phyloP scores from a whole-genome alignment of 2,797 vertebrate species.

The Sebastes taczanowskii region DNA sequence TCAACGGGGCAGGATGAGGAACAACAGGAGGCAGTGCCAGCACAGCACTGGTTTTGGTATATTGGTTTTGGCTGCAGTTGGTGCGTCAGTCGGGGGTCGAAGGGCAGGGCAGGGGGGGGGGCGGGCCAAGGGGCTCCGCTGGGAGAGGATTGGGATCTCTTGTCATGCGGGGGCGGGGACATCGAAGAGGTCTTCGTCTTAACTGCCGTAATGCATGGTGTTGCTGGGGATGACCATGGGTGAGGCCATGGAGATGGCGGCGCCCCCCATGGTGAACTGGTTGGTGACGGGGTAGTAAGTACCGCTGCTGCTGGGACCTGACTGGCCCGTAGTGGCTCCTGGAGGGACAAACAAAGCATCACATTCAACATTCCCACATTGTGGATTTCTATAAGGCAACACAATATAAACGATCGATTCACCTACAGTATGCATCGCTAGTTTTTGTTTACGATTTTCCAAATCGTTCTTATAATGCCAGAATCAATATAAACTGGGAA shows the following conservation, averaged over 20 bases:
- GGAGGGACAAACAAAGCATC: constrained; percentile 11
- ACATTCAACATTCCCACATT: background rate
- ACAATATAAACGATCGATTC: too few relatives aligned
- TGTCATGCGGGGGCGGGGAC: constrained; percentile 72
- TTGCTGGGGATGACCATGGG: constrained; percentile 97
- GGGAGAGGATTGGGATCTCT: constrained; percentile 25
- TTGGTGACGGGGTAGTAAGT: constrained; percentile 92
- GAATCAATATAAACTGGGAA: too few relatives aligned
- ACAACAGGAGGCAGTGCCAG: constrained; percentile 52
- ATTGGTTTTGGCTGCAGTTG: constrained; percentile 79
- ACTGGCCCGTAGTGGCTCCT: constrained; percentile 89
- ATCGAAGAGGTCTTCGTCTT: constrained; percentile 66
- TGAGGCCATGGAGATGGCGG: constrained; percentile 95
- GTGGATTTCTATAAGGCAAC: background rate
- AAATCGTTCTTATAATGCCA: too few relatives aligned
- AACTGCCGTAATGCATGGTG: constrained; percentile 98
- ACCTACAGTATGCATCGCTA: too few relatives aligned
- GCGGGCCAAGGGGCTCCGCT: background rate
- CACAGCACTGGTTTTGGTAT: constrained; percentile 81
- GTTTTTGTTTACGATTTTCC: too few relatives aligned
- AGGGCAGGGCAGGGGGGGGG: background rate
- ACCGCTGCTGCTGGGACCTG: constrained; percentile 84
- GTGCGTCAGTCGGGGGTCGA: constrained; percentile 44
- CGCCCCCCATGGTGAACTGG: constrained; percentile 96
- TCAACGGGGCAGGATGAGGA: constrained; percentile 23